Percentiles rank a stretch among this genome's conserved stretches.
Evolutionary conservation across 2,888 invertebrate species (phyloP).

Genomic region (Acrobasis consociella): DNA sequence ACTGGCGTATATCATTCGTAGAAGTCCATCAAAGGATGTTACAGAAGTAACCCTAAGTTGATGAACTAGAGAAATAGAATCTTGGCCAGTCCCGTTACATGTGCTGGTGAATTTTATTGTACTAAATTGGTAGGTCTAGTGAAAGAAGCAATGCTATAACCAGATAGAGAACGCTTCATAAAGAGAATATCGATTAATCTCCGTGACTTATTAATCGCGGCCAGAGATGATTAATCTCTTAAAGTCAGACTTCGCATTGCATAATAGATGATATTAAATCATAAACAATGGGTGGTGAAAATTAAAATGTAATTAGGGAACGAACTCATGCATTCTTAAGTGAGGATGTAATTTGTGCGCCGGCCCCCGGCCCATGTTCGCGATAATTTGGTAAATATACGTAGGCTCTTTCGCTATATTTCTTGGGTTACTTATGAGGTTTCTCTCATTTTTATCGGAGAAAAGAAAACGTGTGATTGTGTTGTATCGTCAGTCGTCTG

Average conservation of each 20-base stretch:
- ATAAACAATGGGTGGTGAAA: conserved; percentile 38
- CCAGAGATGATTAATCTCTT: conserved; percentile 16
- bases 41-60: too few species aligned
- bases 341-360: conserved; percentile 33
- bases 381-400: conserved; percentile 34
- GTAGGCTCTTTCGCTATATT: conserved; percentile 8
- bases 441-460: background rate
- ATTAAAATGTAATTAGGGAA: conserved; percentile 42
- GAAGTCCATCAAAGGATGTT: too few species aligned
- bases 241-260: conserved; percentile 25
- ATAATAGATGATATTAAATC: conserved; percentile 37
- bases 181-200: background rate
- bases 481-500: background rate
- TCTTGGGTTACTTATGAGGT: background rate
- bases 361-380: conserved; percentile 24
- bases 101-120: too few species aligned
- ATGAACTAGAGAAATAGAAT: too few species aligned
- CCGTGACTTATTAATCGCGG: background rate
- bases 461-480: background rate
- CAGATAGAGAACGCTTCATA: too few species aligned
- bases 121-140: too few species aligned
- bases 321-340: conserved; percentile 38
- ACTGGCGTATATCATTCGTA: too few species aligned
- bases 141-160: too few species aligned
- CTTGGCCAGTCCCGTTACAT: too few species aligned